Evolutionary conservation across 1,140 invertebrate species (phyloP), one percentile per base, ranked within the genome.

Genomic region (Papilio machaon): DNA sequence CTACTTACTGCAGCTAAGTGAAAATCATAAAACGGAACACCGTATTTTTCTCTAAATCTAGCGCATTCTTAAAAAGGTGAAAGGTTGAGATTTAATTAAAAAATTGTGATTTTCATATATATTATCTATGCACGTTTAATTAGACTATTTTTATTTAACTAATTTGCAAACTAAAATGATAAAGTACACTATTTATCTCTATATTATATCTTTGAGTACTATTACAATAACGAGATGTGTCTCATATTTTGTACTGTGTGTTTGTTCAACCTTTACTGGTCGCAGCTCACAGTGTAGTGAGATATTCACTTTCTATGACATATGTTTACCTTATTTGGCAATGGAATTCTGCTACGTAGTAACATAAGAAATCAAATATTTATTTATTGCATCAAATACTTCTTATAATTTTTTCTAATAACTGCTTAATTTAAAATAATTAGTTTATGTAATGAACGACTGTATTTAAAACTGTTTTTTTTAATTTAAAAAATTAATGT

Each of bases 1-100:
- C 85, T 83, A 85, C 70, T 64, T 54, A 70, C 76, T 73, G 43
- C 35, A n/a, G 17, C 54, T 64, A 5, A 43, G n/a, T 17, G 73
- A 9, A 47, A n/a, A 74, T 74, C 73, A 47, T 38, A 17, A 64
- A 64, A 30, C 70, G 70, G 35, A 46, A 73, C 2, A 30, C 35
- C 15, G 11, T 9, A 19, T 43, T 46, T 73, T 9, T 6, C 9
- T 73, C 43, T 38, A 38, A 38, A 43, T 73, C 30, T 73, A n/a
- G 35, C 30, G 43, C 15, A 46, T n/a, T 46, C 11, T 46, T 30
- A 46, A 17, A n/a, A 17, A 38, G 6, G 73, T 73, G 15, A 73
- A 13, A n/a, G 15, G 15, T 73, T 2, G 73, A 49, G 9, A 52
- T 76, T 54, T n/a, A 49, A 13, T n/a, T n/a, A n/a, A n/a, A n/a